Base-by-base conservation (phyloP, 2,888 invertebrate species). In the Hypena proboscidalis region DNA sequence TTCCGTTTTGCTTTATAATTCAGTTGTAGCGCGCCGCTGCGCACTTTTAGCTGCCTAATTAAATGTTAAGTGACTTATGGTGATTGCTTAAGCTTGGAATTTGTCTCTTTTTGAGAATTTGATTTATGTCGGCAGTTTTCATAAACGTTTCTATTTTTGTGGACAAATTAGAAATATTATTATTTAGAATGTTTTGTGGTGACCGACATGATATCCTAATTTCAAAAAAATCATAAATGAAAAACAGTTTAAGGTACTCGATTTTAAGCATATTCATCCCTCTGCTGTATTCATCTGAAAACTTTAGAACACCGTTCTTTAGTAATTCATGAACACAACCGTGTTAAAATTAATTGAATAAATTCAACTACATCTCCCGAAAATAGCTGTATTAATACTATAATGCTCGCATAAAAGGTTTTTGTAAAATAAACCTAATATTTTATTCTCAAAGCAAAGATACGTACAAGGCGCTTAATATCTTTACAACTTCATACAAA, bases 401-500 rank as follows among this genome's bases (percentile, higher is more conserved):
- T 70, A 68, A 69, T 60, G 49, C 46, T 21, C 22, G 58, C 58
- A 70, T 69, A 73, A 74, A 66, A 71, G 73, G 69, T 70, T 77
- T 78, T 80, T 75, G 76, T 72, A 67, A 75, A 80, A 72, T 65
- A 77, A 76, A 80, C 76, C 76, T 83, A 70, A 83, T 87, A 84
- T 83, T 83, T 83, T 80, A 88, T 88, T 84, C 85, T 80, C 82
- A 86, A 85, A 89, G 84, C 71, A 74, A 78, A 74, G 76, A 72
- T 70, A 70, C 53, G 44, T 46, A 35, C 68, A 75, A 74, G 76
- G 71, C 71, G 75, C 75, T 80, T 85, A 83, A 85, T 83, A 82
- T 83, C 83, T 84, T 85, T 82, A 79, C 74, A 84, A 86, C 77
- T 83, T 88, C 85, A 87, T 87, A 85, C 85, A 80, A 88, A 85